A percentile compares a stretch with the other conserved stretches of the same genome.
Evolutionary conservation across 1,140 invertebrate species (phyloP).

Genomic region (Asobara japonica): DNA sequence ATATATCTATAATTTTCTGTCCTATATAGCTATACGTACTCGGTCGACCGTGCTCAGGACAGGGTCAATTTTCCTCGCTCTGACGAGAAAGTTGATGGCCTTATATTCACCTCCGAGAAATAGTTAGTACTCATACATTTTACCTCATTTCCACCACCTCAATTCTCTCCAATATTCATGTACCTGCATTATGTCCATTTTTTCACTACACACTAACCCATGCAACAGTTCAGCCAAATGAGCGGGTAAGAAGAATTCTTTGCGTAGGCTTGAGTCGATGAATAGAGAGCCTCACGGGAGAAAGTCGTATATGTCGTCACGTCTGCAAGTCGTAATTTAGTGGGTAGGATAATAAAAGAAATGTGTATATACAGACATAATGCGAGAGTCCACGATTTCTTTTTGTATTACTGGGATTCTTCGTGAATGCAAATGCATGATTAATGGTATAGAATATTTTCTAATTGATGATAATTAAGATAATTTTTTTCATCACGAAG

Average conservation of each 20-base stretch:
- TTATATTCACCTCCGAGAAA: neutral
- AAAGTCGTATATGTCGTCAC: constrained; percentile 9
- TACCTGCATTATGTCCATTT: neutral
- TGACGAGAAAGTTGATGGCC: neutral
- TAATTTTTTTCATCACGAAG: neutral
- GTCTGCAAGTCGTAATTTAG: constrained; percentile 13
- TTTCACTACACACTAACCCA: neutral
- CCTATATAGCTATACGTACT: neutral
- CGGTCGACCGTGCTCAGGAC: neutral
- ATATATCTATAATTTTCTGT: neutral
- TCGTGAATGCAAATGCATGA: neutral
- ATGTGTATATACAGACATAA: neutral
- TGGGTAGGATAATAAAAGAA: neutral
- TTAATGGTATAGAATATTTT: neutral
- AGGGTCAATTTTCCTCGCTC: constrained; percentile 10
- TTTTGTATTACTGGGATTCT: neutral
- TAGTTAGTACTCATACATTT: neutral
- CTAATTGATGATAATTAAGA: neutral
- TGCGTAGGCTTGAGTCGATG: neutral
- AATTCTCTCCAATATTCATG: neutral
- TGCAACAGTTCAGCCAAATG: neutral
- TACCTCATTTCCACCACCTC: neutral
- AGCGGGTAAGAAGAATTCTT: neutral
- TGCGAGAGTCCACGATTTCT: neutral
- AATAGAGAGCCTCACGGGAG: neutral